A percentile compares a stretch with the other conserved stretches of the same genome.
These are phyloP conservation scores for Minunthozetes semirufus DNA, from an alignment of 2,888 invertebrate genomes.

Conservation along the genomic window DNA sequence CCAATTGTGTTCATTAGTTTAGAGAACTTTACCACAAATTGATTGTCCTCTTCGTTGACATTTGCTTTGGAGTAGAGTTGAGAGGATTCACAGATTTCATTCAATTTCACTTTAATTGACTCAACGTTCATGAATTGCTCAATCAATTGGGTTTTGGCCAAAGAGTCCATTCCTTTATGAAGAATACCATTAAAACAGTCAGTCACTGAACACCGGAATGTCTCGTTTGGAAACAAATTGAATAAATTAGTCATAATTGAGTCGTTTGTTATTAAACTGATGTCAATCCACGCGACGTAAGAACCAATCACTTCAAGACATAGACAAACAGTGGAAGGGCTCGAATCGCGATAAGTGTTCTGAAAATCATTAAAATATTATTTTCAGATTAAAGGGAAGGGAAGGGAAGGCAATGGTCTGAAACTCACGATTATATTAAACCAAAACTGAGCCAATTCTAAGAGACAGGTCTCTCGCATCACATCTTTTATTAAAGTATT, in stretches of 20 bases:
- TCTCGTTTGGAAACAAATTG: conserved; percentile 47
- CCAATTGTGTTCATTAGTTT: conserved; percentile 54
- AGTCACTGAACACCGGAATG: conserved; percentile 51
- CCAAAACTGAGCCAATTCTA: conserved; percentile 54
- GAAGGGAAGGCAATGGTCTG: neutral
- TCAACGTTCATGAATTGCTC: conserved; percentile 50
- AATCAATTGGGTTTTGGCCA: conserved; percentile 53
- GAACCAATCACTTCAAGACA: conserved; percentile 54
- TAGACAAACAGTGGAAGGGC: conserved; percentile 49
- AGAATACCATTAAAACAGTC: conserved; percentile 55
- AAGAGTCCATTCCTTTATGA: conserved; percentile 56
- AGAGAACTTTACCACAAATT: conserved; percentile 52
- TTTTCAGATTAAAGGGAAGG: neutral
- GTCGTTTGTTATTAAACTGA: conserved; percentile 55
- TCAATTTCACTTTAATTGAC: conserved; percentile 32
- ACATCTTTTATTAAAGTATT: conserved; percentile 55
- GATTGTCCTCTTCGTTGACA: conserved; percentile 43
- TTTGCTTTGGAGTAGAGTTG: neutral
- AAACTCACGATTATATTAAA: conserved; percentile 53
- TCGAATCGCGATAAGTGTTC: conserved; percentile 47
- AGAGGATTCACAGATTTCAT: conserved; percentile 29
- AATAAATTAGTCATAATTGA: conserved; percentile 53
- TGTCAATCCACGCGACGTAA: conserved; percentile 57
- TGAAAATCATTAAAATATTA: neutral
- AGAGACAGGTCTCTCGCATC: conserved; percentile 54